Conservation (phyloP, 2,797 vertebrate genomes). For the Serranus cabrilla region DNA sequence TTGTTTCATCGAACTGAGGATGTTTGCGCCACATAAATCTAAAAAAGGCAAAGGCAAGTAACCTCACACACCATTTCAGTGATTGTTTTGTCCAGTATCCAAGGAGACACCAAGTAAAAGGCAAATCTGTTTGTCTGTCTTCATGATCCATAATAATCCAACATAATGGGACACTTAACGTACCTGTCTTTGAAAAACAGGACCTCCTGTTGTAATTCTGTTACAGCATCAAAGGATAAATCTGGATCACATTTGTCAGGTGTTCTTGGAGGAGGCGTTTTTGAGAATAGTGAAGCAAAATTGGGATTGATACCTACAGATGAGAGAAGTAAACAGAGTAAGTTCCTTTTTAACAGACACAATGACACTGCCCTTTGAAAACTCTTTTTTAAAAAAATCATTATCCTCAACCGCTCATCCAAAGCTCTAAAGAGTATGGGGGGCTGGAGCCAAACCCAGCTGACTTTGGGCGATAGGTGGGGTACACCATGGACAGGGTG, state of each 20-base stretch:
- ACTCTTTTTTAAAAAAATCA: too few species aligned
- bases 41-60: conserved; percentile 14
- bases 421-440: too few species aligned
- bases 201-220: conserved; percentile 89
- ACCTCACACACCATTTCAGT: not conserved
- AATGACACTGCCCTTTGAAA: too few species aligned
- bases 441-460: too few species aligned
- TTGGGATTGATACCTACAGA: conserved; percentile 59
- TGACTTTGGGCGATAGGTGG: too few species aligned
- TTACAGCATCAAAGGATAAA: conserved; percentile 90
- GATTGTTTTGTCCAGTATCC: not conserved
- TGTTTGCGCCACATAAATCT: conserved; percentile 83
- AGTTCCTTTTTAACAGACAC: too few species aligned
- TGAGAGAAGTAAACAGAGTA: conserved; percentile 18
- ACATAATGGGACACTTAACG: not conserved
- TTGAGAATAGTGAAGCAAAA: conserved; percentile 60
- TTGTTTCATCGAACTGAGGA: conserved; percentile 68
- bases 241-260: conserved; percentile 90
- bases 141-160: too few species aligned
- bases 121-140: not conserved
- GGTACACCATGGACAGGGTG: too few species aligned
- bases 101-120: not conserved
- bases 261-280: conserved; percentile 89
- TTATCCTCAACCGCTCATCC: too few species aligned
- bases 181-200: conserved; percentile 94